Evolutionary conservation across 2,888 invertebrate species (phyloP).

Genomic region (Drosophila parthenogenetica): DNA sequence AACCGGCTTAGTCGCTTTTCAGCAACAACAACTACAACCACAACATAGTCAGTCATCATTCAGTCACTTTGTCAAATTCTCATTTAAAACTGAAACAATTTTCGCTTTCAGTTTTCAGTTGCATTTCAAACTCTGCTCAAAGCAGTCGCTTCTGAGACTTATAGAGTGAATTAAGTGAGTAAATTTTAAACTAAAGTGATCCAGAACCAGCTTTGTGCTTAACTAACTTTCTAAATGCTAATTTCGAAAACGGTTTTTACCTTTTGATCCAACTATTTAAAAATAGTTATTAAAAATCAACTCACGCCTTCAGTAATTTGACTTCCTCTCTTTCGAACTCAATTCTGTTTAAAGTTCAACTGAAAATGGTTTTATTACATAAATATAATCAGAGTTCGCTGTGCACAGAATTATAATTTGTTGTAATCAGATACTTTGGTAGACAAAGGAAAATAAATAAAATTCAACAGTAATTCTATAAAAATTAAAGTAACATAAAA

Average conservation of each 20-base stretch:
- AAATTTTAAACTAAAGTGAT: neutral
- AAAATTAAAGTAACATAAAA: no score
- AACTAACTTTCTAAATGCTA: constrained; percentile 46
- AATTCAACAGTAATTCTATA: no score
- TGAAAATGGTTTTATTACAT: neutral
- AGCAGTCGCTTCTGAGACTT: constrained; percentile 30
- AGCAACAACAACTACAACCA: constrained; percentile 4
- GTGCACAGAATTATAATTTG: no score
- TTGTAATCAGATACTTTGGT: no score
- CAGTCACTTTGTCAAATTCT: constrained; percentile 38
- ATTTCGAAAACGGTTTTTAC: constrained; percentile 4
- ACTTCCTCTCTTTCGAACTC: constrained; percentile 31
- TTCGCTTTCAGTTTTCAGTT: constrained; percentile 57
- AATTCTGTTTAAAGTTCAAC: neutral
- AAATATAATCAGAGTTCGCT: neutral
- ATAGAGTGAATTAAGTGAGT: constrained; percentile 28
- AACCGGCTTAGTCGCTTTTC: constrained; percentile 64
- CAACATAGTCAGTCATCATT: constrained; percentile 5
- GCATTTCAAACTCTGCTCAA: constrained; percentile 52
- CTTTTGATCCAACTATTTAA: constrained; percentile 6
- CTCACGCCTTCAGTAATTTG: constrained; percentile 22
- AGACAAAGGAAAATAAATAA: no score
- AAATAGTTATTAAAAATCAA: constrained; percentile 1
- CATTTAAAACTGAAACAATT: constrained; percentile 30
- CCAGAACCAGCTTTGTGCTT: neutral